These are phyloP conservation scores for Noturus placidus DNA, from an alignment of 2,113 vertebrate genomes.

Conservation along the genomic window DNA sequence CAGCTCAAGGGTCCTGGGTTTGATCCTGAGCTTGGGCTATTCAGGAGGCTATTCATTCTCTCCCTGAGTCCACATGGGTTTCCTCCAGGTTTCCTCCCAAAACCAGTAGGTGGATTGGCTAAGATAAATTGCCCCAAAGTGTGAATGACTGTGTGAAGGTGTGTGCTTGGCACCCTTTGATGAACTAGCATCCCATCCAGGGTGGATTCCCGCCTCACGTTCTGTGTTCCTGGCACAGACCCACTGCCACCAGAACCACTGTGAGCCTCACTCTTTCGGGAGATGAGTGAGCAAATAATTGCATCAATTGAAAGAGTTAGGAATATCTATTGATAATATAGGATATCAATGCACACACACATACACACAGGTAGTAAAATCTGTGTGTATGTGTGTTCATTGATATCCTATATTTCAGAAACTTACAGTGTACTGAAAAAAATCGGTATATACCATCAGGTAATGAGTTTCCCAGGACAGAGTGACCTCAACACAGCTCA, in stretches of 20 bases:
- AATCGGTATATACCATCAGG: background rate
- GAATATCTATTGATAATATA: too few species aligned
- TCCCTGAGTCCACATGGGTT: background rate
- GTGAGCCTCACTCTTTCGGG: background rate
- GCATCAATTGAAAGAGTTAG: background rate
- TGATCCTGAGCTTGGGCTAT: background rate
- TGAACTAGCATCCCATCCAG: background rate
- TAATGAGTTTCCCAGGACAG: background rate
- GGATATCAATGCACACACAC: too few species aligned
- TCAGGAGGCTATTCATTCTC: background rate
- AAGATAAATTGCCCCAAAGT: background rate
- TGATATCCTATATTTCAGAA: background rate
- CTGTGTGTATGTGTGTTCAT: background rate
- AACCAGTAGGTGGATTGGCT: background rate
- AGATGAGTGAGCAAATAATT: background rate
- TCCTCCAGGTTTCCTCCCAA: too few species aligned
- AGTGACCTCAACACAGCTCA: conserved; percentile 18
- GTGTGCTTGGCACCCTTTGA: background rate
- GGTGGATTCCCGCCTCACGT: background rate
- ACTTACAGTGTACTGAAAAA: background rate
- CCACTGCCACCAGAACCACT: background rate
- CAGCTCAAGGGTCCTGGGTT: background rate
- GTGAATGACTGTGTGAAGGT: background rate
- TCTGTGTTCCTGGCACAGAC: background rate
- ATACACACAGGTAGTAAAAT: too few species aligned